Conservation (phyloP, 2,888 invertebrate genomes). For the Dusona sp. region DNA sequence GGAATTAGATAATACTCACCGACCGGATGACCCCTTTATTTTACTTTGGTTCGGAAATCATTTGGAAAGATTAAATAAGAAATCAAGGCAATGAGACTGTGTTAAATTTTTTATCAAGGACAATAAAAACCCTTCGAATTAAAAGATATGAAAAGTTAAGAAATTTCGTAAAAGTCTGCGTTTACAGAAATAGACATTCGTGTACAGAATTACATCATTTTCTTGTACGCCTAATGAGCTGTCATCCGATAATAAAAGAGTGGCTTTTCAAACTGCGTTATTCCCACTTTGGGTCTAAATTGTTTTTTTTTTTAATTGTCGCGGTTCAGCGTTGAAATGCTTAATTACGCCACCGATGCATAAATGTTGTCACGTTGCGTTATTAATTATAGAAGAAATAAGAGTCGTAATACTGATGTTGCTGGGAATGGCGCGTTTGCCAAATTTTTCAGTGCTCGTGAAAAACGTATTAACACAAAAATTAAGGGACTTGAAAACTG, state of each 20-base stretch:
- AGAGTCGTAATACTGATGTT: not conserved
- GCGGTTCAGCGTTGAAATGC: not conserved
- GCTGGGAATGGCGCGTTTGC: too few species aligned
- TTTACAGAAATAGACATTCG: not conserved
- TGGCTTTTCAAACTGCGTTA: not conserved
- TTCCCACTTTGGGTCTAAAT: not conserved
- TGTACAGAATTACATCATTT: not conserved
- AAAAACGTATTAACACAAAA: not conserved
- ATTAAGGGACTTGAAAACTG: not conserved
- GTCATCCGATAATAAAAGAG: not conserved
- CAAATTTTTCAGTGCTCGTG: not conserved
- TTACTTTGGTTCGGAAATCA: too few species aligned
- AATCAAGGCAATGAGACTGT: too few species aligned
- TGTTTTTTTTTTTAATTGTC: constrained; percentile 7
- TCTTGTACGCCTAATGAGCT: not conserved
- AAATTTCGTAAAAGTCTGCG: too few species aligned
- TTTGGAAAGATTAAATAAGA: too few species aligned
- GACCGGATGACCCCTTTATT: too few species aligned
- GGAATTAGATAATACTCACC: too few species aligned
- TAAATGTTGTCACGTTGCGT: not conserved
- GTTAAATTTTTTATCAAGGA: too few species aligned
- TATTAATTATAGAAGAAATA: not conserved
- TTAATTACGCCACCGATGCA: not conserved
- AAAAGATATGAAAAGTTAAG: too few species aligned
- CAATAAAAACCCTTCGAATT: too few species aligned